Conservation (phyloP, 2,797 vertebrate species). For the Phataginus tricuspis region DNA sequence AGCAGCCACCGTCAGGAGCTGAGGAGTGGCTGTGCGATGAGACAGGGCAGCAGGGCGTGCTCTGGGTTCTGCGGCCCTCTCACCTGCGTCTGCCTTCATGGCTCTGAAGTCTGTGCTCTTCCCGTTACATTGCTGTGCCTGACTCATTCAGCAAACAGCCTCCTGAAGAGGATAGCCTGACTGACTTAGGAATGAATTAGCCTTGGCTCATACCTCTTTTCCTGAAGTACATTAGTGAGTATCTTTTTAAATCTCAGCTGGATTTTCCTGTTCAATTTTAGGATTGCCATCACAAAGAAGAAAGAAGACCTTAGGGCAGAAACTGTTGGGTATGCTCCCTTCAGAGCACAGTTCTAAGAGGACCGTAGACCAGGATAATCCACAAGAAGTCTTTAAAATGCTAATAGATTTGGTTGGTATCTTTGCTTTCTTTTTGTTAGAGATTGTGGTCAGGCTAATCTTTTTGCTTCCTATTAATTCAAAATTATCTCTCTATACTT, state of each 20-base stretch:
- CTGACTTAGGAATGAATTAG: not conserved
- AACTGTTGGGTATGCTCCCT: slow-evolving; percentile 86
- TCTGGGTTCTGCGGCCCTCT: not conserved
- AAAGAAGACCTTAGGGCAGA: slow-evolving; percentile 86
- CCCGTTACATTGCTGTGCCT: no score
- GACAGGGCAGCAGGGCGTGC: not conserved
- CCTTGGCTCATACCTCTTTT: not conserved
- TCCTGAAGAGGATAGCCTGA: rapidly evolving
- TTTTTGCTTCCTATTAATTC: not conserved
- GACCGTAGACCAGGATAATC: slow-evolving; percentile 80
- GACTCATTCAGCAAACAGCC: no score
- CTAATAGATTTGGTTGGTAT: slow-evolving; percentile 91
- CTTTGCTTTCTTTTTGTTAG: not conserved
- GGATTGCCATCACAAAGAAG: slow-evolving; percentile 59
- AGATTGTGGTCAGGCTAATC: not conserved
- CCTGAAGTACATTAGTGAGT: not conserved
- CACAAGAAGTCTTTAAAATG: slow-evolving; percentile 87
- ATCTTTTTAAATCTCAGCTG: slow-evolving; percentile 26
- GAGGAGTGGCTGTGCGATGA: not conserved
- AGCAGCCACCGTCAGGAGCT: rapidly evolving
- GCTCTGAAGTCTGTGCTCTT: not conserved
- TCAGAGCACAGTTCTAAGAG: slow-evolving; percentile 84
- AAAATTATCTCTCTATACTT: not conserved
- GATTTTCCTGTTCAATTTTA: slow-evolving; percentile 54
- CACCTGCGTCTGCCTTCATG: not conserved